phyloP scores from a whole-genome alignment of 2,797 vertebrate species.

The Cichlasoma orientale region DNA sequence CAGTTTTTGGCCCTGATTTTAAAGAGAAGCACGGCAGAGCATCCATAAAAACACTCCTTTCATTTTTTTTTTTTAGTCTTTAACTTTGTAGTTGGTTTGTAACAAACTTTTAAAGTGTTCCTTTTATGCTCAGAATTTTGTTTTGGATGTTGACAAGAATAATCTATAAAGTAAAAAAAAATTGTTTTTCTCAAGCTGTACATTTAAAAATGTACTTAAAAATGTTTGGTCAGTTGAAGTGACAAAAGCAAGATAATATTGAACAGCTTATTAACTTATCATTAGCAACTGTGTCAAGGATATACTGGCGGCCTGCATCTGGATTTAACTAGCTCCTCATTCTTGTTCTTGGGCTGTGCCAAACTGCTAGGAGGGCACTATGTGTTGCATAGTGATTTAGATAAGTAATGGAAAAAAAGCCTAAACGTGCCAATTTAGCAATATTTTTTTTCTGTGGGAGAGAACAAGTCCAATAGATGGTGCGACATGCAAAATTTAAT shows the following conservation, averaged over 20 bases:
- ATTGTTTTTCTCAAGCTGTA: neutral
- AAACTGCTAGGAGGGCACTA: neutral
- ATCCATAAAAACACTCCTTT: constrained; percentile 20
- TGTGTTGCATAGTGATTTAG: neutral
- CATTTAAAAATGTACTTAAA: neutral
- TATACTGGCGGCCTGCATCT: neutral
- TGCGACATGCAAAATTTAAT: neutral
- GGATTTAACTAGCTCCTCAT: neutral
- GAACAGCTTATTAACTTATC: neutral
- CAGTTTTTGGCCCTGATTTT: constrained; percentile 32
- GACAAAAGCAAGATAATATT: neutral
- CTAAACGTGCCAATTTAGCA: neutral
- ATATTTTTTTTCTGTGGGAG: neutral
- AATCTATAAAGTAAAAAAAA: neutral
- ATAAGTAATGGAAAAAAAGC: neutral
- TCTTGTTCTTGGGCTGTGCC: neutral
- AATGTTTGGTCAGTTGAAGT: neutral
- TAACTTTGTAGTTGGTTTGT: constrained; percentile 7
- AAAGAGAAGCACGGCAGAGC: constrained; percentile 12
- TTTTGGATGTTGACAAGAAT: neutral
- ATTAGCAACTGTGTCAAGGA: neutral
- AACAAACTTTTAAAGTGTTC: constrained; percentile 5
- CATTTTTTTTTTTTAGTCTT: constrained; percentile 6
- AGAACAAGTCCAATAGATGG: neutral
- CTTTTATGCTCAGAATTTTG: neutral